A percentile compares a stretch with the other conserved stretches of the same genome.
Evolutionary conservation across 2,797 vertebrate species (phyloP).

Genomic region (Cichlasoma orientale): DNA sequence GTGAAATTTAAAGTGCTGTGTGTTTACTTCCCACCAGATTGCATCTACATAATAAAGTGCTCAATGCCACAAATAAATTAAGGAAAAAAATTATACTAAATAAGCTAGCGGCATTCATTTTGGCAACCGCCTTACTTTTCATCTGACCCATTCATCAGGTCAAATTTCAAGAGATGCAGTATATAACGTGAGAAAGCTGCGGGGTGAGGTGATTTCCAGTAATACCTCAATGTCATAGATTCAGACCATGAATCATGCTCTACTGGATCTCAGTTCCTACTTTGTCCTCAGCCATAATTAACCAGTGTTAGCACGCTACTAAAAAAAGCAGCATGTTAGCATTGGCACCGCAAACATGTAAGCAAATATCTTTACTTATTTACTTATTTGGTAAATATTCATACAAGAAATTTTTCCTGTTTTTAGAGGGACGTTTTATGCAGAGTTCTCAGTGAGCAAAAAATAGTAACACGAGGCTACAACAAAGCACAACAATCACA

Average conservation of each 20-base stretch:
- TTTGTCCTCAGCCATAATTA: background rate
- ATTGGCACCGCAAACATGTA: too few species aligned
- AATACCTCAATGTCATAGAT: too few species aligned
- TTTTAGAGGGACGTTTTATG: background rate
- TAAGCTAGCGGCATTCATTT: background rate
- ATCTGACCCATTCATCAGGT: background rate
- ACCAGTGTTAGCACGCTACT: background rate
- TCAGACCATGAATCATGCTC: background rate
- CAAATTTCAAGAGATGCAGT: background rate
- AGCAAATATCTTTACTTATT: background rate
- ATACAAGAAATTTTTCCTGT: background rate
- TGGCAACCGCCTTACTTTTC: background rate
- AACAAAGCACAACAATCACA: background rate
- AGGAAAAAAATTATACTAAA: background rate
- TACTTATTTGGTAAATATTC: background rate
- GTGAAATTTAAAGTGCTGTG: conserved; percentile 16
- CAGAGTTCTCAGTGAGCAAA: background rate
- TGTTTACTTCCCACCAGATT: background rate
- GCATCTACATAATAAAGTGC: background rate
- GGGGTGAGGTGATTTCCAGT: too few species aligned
- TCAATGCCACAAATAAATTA: background rate
- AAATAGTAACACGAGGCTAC: background rate
- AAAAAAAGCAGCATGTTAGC: background rate
- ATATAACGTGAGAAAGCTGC: background rate
- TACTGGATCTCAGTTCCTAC: too few species aligned